Conservation (phyloP, 2,113 vertebrate species). For the Rhabdomys dilectus region DNA sequence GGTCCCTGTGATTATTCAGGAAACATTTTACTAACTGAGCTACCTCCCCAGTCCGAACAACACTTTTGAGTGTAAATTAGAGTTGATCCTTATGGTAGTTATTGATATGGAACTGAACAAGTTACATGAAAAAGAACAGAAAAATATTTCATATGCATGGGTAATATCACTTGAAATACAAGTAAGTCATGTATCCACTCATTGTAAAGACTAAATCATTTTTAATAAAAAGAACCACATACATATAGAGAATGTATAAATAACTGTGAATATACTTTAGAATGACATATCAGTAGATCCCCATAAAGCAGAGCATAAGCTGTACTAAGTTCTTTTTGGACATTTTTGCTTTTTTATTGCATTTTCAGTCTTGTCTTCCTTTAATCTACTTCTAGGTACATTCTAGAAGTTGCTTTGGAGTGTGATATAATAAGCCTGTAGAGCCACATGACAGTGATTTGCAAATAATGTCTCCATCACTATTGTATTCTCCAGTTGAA, state of each 20-base stretch:
- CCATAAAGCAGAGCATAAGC: constrained; percentile 2
- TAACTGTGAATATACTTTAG: background rate
- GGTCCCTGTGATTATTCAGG: background rate
- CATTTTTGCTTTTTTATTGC: constrained; percentile 5
- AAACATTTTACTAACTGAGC: background rate
- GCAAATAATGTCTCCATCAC: constrained; percentile 52
- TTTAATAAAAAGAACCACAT: constrained; percentile 18
- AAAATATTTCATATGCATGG: constrained; percentile 19
- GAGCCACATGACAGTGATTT: constrained; percentile 54
- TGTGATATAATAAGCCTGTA: constrained; percentile 31
- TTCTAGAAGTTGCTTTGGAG: constrained; percentile 60
- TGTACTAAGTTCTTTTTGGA: constrained; percentile 36
- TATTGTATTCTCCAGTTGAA: constrained; percentile 17
- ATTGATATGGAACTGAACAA: background rate
- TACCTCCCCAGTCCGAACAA: background rate
- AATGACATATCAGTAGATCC: background rate
- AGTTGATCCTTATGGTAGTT: background rate
- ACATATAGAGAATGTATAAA: background rate
- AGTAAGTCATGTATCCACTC: background rate
- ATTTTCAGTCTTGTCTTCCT: constrained; percentile 15
- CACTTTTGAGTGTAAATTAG: constrained; percentile 34
- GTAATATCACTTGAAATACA: constrained; percentile 24
- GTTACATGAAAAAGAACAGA: constrained; percentile 20
- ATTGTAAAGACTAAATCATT: constrained; percentile 35
- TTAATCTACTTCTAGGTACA: constrained; percentile 36